Evolutionary conservation across 1,140 invertebrate species (phyloP), one percentile per base, ranked within the genome.

Genomic region (Pemphigus obesinymphae): DNA sequence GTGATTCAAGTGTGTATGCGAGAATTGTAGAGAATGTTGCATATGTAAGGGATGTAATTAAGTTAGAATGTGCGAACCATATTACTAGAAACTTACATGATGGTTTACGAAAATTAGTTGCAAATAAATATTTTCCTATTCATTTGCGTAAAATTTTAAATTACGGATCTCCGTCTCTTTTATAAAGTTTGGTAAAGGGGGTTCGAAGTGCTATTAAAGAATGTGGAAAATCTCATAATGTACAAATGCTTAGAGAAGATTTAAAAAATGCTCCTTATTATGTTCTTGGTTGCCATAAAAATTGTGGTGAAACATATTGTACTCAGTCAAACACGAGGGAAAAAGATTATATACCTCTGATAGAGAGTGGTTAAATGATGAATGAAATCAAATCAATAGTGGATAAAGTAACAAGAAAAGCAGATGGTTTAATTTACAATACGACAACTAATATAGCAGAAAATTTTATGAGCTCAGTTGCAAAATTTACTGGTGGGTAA

Each of bases 41-140:
- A 10, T 78, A 78, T 40, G 75, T 48, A 23, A 29, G 43, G 23
- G 23, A 50, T 20, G 29, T 78, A 31, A 37, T 37, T 8, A 78
- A 78, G 34, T 37, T 55, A 20, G 75, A 78, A 31, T 78, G 75
- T 34, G 20, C 34, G 34, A 78, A 78, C 13, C 73, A 78, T 7
- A 50, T 78, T 2, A 66, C 61, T 15, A 34, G 61, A n/a, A 66
- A 66, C 11, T 20, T 66, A 6, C 61, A 66, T 3, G 61, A 66
- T 66, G 29, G 29, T 1, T 3, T 66, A n/a, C 61, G 61, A 66
- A 66, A 66, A 37, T 8, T 66, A 8, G 61, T 13, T 8, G 1
- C 17, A n/a, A 66, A 66, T 66, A 66, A 66, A 66, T 29, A 66
- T n/a, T 66, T 34, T n/a, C 17, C 61, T 7, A 10, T 34, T 10